Evolutionary conservation across 2,113 vertebrate genomes (phyloP).

Genomic region (Grallaria varia): DNA sequence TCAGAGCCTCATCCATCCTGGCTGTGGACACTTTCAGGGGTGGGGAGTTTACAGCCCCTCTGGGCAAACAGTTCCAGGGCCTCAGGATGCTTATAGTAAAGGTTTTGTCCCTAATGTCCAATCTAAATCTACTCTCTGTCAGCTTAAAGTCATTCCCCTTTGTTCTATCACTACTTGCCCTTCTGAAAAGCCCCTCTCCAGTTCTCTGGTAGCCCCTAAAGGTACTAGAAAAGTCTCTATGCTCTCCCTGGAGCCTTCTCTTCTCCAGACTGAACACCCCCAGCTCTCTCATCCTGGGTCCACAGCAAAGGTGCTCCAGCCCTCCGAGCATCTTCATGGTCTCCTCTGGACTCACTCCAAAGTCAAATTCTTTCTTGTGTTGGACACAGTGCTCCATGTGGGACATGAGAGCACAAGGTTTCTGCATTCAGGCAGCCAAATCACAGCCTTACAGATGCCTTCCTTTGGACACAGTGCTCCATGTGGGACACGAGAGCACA

Average conservation of each 20-base stretch:
- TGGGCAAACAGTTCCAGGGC: background rate
- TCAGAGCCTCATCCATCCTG: background rate
- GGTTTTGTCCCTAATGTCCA: too few species aligned
- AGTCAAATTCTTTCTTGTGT: background rate
- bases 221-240: background rate
- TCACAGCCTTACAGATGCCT: too few species aligned
- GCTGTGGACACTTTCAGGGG: background rate
- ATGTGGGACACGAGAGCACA: background rate
- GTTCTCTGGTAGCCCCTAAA: background rate
- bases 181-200: background rate
- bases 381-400: background rate
- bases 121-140: background rate
- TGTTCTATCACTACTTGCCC: background rate
- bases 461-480: accelerated
- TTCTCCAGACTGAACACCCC: background rate
- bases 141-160: background rate
- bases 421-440: background rate
- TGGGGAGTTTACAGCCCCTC: background rate
- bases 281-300: background rate
- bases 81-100: background rate
- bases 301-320: background rate
- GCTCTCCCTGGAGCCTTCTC: background rate
- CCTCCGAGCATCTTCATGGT: background rate
- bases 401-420: background rate
- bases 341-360: background rate